Evolutionary conservation across 2,113 vertebrate species (phyloP).

Genomic region (Hemiprocne comata): DNA sequence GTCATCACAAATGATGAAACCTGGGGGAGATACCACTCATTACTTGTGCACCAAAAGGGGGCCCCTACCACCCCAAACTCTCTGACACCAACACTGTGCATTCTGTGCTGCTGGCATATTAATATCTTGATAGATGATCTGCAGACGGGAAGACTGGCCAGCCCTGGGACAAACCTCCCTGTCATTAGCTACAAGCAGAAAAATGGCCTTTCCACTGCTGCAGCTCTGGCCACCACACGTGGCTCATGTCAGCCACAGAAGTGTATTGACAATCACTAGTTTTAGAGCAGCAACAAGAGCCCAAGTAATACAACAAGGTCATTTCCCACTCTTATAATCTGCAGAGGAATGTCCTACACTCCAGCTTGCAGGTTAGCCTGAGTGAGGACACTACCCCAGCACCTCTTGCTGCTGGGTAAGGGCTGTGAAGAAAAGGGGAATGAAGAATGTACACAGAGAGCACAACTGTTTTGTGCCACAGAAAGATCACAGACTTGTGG

Average conservation of each 20-base stretch:
- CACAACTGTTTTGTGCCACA: neutral
- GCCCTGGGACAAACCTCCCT: neutral
- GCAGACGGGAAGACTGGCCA: neutral
- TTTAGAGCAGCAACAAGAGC: neutral
- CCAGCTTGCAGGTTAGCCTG: fast-evolving
- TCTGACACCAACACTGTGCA: neutral
- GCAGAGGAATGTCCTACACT: neutral
- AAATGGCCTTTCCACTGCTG: neutral
- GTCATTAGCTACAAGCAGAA: neutral
- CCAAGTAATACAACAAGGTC: neutral
- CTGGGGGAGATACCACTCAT: neutral
- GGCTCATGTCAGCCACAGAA: neutral
- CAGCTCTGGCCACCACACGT: neutral
- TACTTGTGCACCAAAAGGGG: neutral
- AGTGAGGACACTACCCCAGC: neutral
- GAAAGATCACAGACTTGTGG: too few species aligned
- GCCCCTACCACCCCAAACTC: neutral
- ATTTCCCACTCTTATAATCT: neutral
- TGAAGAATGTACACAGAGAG: neutral
- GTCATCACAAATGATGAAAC: neutral
- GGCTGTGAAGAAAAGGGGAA: neutral
- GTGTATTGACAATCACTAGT: neutral
- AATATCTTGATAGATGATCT: neutral
- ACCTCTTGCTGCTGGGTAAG: neutral
- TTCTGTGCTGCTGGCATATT: fast-evolving